These are phyloP conservation scores for Coleophora flavipennella DNA, from an alignment of 2,888 invertebrate species.

Conservation along the genomic window DNA sequence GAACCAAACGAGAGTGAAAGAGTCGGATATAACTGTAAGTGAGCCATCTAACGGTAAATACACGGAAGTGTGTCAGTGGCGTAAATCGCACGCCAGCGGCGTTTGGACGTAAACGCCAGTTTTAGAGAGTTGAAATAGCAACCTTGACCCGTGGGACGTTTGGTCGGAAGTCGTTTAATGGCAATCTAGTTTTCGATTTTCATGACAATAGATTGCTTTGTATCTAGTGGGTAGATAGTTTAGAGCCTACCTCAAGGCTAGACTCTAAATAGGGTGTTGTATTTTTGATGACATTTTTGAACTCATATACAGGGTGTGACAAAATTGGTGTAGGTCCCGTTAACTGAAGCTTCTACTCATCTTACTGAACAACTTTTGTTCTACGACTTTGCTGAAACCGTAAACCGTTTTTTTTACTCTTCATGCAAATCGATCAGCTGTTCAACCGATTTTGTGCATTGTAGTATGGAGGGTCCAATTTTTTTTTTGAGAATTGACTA, in stretches of 20 bases:
- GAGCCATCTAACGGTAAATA: constrained; percentile 68
- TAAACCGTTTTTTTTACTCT: no score
- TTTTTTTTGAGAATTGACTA: no score
- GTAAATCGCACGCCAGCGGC: constrained; percentile 35
- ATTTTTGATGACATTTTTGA: no score
- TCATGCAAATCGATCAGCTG: no score
- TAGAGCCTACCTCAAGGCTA: constrained; percentile 67
- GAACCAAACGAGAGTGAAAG: constrained; percentile 60
- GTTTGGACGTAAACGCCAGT: constrained; percentile 40
- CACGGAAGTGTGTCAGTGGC: constrained; percentile 72
- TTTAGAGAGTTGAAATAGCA: constrained; percentile 32
- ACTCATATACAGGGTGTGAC: no score
- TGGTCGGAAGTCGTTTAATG: constrained; percentile 32
- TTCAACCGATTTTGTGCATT: no score
- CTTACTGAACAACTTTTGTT: no score
- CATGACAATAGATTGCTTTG: constrained; percentile 59
- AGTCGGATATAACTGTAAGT: constrained; percentile 51
- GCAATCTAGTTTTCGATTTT: constrained; percentile 61
- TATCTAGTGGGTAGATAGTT: constrained; percentile 34
- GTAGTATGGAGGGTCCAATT: no score
- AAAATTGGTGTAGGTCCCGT: no score
- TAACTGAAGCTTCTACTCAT: no score
- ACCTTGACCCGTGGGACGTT: constrained; percentile 49
- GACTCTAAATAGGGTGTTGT: constrained; percentile 11
- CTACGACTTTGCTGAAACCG: no score